Conservation (phyloP, 1,140 invertebrate genomes). For the Lepidurus couesii region DNA sequence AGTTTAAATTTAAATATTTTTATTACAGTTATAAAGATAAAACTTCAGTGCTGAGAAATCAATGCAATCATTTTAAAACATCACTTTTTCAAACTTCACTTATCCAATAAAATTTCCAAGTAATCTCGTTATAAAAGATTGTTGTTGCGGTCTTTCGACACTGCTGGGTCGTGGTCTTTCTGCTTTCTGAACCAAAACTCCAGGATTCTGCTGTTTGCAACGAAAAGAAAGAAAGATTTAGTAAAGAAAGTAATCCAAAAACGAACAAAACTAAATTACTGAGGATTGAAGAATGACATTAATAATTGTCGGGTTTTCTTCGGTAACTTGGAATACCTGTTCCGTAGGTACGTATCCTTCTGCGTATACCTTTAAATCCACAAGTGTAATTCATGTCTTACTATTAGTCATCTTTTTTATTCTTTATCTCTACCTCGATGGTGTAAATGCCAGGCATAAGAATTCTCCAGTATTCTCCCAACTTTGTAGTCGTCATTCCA, state of each 20-base stretch:
- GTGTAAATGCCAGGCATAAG: conserved; percentile 75
- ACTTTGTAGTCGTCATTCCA: conserved; percentile 79
- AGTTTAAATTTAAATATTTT: too few relatives aligned
- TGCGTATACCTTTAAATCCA: conserved; percentile 60
- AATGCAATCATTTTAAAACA: neutral
- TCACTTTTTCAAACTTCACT: neutral
- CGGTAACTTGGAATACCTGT: conserved; percentile 75
- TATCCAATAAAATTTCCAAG: conserved; percentile 1
- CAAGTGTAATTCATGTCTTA: neutral
- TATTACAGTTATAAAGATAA: neutral
- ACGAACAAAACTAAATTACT: neutral
- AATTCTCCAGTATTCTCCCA: conserved; percentile 88
- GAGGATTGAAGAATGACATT: conserved; percentile 62
- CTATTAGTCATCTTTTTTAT: neutral
- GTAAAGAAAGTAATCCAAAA: neutral
- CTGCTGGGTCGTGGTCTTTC: neutral
- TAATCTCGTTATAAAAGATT: neutral
- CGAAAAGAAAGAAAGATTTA: neutral
- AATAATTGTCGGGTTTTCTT: conserved; percentile 72
- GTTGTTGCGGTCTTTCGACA: neutral
- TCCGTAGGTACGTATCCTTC: conserved; percentile 74
- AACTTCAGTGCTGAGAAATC: neutral
- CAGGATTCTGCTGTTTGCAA: neutral
- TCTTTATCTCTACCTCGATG: conserved; percentile 58
- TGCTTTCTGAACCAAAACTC: neutral